Evolutionary conservation across 2,113 vertebrate species (phyloP).

Genomic region (Pitta sordida): DNA sequence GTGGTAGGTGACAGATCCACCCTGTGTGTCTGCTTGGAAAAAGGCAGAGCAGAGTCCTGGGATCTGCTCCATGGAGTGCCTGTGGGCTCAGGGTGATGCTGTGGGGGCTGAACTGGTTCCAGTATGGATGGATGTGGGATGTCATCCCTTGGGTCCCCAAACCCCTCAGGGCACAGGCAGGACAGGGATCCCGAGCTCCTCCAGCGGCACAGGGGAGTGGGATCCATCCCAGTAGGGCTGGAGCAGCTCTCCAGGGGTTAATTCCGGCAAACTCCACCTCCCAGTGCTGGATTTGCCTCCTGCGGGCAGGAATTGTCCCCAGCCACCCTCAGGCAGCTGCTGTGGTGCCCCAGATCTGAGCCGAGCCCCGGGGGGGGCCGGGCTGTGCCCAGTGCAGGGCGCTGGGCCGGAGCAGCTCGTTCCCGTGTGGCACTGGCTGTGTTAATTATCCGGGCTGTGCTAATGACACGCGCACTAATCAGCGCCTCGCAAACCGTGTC

Average conservation of each 20-base stretch:
- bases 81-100: fast-evolving
- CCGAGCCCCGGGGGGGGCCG: fast-evolving
- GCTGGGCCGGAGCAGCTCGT: fast-evolving
- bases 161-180: not conserved
- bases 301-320: not conserved
- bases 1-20: fast-evolving
- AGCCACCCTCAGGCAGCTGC: not conserved
- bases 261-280: not conserved
- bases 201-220: not conserved
- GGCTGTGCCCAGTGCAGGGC: fast-evolving
- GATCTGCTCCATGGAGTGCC: not conserved
- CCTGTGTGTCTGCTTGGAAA: not conserved
- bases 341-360: not conserved
- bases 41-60: not conserved
- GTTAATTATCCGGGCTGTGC: not conserved
- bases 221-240: not conserved
- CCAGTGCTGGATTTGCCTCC: not conserved
- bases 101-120: fast-evolving
- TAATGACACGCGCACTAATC: not conserved
- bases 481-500: not conserved
- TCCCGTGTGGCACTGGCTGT: not conserved
- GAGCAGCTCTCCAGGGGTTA: not conserved
- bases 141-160: not conserved
- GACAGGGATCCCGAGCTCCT: fast-evolving
- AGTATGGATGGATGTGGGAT: fast-evolving